Evolutionary conservation across 2,113 vertebrate genomes (phyloP).

Genomic region (Scomber colias): DNA sequence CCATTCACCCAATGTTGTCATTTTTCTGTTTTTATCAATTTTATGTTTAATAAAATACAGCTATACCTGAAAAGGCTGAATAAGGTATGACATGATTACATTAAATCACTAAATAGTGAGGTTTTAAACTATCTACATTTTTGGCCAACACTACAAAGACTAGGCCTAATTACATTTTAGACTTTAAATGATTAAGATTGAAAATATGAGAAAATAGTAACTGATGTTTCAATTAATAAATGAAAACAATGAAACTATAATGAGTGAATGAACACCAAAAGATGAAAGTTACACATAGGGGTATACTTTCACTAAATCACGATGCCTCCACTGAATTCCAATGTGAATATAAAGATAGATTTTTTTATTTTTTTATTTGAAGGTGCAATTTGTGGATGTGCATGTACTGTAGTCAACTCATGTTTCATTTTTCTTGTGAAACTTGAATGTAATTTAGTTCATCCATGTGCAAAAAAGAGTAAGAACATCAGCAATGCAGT

Average conservation of each 20-base stretch:
- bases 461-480: background rate
- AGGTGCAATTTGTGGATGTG: background rate
- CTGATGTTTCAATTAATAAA: background rate
- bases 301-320: background rate
- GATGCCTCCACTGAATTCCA: background rate
- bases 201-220: background rate
- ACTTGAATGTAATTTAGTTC: background rate
- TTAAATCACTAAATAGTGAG: background rate
- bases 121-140: background rate
- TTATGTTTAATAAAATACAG: constrained; percentile 19
- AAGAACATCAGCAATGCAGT: no score
- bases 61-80: background rate
- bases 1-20: background rate
- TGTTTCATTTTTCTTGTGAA: background rate
- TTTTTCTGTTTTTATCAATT: background rate
- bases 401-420: background rate
- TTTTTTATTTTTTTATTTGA: background rate
- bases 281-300: background rate
- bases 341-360: background rate
- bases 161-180: background rate
- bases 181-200: no score
- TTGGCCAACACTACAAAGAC: background rate
- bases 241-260: background rate
- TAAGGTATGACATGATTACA: background rate
- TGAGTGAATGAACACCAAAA: background rate